Evolutionary conservation across 2,888 invertebrate species (phyloP).

Genomic region (Drosophila mercatorum): DNA sequence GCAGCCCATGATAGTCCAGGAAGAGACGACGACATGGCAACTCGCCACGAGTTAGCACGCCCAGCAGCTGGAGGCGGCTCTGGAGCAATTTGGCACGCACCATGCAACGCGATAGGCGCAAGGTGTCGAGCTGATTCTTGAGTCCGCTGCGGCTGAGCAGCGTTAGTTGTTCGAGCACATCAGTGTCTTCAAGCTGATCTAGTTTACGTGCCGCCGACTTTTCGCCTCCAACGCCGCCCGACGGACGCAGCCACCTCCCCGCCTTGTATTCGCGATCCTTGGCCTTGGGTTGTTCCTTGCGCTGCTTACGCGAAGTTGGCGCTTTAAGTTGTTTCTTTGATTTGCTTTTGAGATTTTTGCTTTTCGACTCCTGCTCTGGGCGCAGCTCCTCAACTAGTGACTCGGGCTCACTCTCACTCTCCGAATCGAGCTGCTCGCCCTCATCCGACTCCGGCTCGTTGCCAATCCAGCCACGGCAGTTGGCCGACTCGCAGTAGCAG

Average conservation of each 20-base stretch:
- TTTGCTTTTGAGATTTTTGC: conserved; percentile 32
- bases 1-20: conserved; percentile 96
- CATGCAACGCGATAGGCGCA: conserved; percentile 95
- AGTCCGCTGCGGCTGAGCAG: conserved; percentile 91
- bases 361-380: conserved; percentile 32
- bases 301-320: conserved; percentile 33
- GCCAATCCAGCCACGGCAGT: conserved; percentile 98
- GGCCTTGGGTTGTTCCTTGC: conserved; percentile 59
- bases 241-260: conserved; percentile 65
- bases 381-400: conserved; percentile 83
- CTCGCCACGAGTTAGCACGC: conserved; percentile 92
- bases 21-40: conserved; percentile 94
- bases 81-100: conserved; percentile 94
- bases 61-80: conserved; percentile 91
- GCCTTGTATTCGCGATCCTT: conserved; percentile 78
- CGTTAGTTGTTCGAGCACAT: conserved; percentile 94
- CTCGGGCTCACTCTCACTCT: conserved; percentile 88
- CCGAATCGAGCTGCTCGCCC: conserved; percentile 85
- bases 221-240: conserved; percentile 27
- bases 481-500: conserved; percentile 95
- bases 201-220: conserved; percentile 37
- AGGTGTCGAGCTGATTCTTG: conserved; percentile 95
- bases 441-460: conserved; percentile 92
- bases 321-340: conserved; percentile 30
- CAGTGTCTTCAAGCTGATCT: conserved; percentile 87